Evolutionary conservation across 2,888 invertebrate genomes (phyloP), one percentile per base, ranked within the genome.

Genomic region (Camponotus fellah): DNA sequence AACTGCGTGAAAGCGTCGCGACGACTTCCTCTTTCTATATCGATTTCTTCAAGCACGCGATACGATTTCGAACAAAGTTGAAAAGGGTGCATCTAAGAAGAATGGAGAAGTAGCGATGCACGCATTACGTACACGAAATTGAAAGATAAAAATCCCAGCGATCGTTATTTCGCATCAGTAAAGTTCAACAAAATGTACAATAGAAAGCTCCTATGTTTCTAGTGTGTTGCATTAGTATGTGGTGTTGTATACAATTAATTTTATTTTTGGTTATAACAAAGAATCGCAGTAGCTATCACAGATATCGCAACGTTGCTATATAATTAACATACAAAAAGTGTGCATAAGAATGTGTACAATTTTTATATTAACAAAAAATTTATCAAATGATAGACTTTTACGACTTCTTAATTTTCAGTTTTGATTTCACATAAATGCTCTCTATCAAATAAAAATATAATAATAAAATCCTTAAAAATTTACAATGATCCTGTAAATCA

Each of bases 11-110:
- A 82, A 56, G 49, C 60, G 46, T 76, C 58, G 58, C 76, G 62
- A 74, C 69, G 71, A 81, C 71, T 85, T 65, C 66, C 56, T 83
- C n/a, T 53, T 53, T 64, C 60, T 68, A 62, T 46, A 79, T 80
- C 68, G 86, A 76, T 53, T 64, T 43, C 37, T 53, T 9, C 46
- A 60, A 37, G 58, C 75, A 82, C 85, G 75, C 85, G 89, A 85
- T 79, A 82, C 43, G 32, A 21, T 43, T 21, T 68, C 21, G 46
- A 65, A 40, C 40, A 4, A 53, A 46, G 34, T 77, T 21, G 72
- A 21, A n/a, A 26, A 21, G 34, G 21, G 10, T 17, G 34, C 46
- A 40, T 4, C 3, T 46, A 46, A 60, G 60, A 37, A 58, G 34
- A 34, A 14, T 26, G 58, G 9, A 43, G 17, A 71, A 53, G 26